Base-by-base conservation (phyloP, 2,113 vertebrate genomes). In the Manacus vitellinus region DNA sequence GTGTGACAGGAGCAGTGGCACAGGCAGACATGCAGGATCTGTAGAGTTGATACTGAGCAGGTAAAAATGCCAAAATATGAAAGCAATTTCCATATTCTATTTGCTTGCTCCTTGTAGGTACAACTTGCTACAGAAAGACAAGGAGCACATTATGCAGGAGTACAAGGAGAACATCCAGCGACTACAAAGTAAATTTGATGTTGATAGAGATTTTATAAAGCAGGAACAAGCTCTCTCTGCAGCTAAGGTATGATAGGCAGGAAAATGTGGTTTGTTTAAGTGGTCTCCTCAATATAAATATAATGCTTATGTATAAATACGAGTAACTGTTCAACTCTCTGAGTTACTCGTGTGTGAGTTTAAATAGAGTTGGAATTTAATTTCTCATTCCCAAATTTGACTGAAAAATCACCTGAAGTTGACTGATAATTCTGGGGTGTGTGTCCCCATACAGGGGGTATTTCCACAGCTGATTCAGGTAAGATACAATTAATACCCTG, bases 191-290 rank as follows among this genome's bases (percentile, higher is more conserved):
- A 99, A 99, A 93, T 97, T 98, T 9, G 98, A 99, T 61, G 95
- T 97, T 2, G 98, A 99, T 81, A 52, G 99, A 54, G 98, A 89
- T 95, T 97, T 98, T 93, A 95, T 99, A 63, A 98, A 98, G 72
- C 98, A 99, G 95, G 99, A 99, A 46, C 98, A 99, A 24, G 97
- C 97, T 21, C 93, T 99, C 43, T 98, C 99, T 74, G 96, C 98
- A 74, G 97, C 98, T 68, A 99, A 99, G 99, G 99, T 99, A 98
- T 14, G 56, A 58, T 2, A 85, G 75, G 35, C 55, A 71, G 63
- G 44, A 43, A 91, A 59, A 59, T 35, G 14, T 12, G 77, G 20
- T 39, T 78, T 35, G 4, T 37, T 24, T 7, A 56, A 68, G 14
- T 72, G 66, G 23, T 66, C 33, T 88, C 22, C 47, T 94, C 52